Base-by-base conservation (phyloP, 2,888 invertebrate species). In the Rhingia rostrata region DNA sequence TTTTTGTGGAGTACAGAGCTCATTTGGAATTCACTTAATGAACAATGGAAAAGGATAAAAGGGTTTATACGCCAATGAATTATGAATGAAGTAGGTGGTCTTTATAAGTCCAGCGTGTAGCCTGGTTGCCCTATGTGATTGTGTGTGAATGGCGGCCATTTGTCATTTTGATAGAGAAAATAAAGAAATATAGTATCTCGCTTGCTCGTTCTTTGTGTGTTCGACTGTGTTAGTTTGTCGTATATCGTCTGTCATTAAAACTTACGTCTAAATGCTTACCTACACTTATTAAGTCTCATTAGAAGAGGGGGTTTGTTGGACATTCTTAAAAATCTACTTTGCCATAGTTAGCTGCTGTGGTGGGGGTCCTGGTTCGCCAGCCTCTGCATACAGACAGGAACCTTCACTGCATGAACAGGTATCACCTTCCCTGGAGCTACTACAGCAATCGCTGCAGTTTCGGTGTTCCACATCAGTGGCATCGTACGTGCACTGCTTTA, bases 361-460 rank as follows among this genome's bases (percentile, higher is more conserved):
- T 58, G 86, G 84, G 67, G 85, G 87, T 74, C 88, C 88, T 9
- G 91, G 92, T 53, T 91, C 92, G 45, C 93, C 93, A 33, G 93
- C 93, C 89, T 94, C 94, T 0, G 94, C 94, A 87, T 94, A 94
- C 70, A 94, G 90, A 87, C 94, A 94, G 56, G 93, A 93, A 14
- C 94, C 93, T 88, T 94, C 94, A 88, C 94, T 94, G 90, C 94
- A 94, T 37, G 94, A 94, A 89, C 94, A 94, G 64, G 94, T 94
- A 87, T 94, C 94, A 53, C 92, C 92, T 61, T 92, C 92, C 88
- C 89, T 92, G 86, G 91, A 93, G 91, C 89, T 93, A 91, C 89
- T 90, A 85, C 91, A 92, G 64, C 92, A 93, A 86, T 93, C 93
- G 73, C 90, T 91, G 87, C 92, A 93, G 73, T 90, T 91, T 33